Evolutionary conservation across 2,888 invertebrate genomes (phyloP), one percentile per base, ranked within the genome.

Genomic region (Dicycla oo): DNA sequence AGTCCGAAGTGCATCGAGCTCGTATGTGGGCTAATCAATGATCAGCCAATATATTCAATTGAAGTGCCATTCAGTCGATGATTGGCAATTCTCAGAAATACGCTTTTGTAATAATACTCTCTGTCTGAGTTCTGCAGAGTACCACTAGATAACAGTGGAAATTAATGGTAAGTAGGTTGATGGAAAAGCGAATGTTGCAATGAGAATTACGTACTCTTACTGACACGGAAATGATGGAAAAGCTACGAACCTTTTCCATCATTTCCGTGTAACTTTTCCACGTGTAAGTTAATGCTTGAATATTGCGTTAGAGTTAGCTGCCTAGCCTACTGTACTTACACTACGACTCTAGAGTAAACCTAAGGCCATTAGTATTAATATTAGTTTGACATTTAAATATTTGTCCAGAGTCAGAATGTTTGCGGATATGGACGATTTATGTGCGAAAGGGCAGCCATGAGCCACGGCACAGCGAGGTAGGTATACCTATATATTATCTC

Each of bases 41-140:
- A 85, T 76, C 84, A 82, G 77, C 74, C 84, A 86, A 78, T 84
- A 80, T 54, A 78, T 73, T 82, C 84, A 84, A 85, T 86, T 84
- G 86, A 82, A 83, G 80, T 81, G 70, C 73, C 72, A 75, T 84
- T 78, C 63, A 70, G 65, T 65, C 63, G 73, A 73, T 78, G 80
- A 76, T 75, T 68, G 80, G 72, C 51, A 72, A 84, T 85, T 81
- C 84, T 77, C 45, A 30, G 78, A 79, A 79, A 78, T 72, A 69
- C 38, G 62, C 64, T 71, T 80, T 77, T 69, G 76, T 67, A 80
- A 84, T 78, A 58, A 71, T 56, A 69, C 70, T 67, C 66, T 68
- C 43, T 43, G 75, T 62, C 53, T 67, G 70, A 65, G 75, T 68
- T 74, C 45, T 70, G 20, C 57, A 43, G 67, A 77, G 73, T 82